Evolutionary conservation across 2,888 invertebrate species (phyloP).

Genomic region (Autographa gamma): DNA sequence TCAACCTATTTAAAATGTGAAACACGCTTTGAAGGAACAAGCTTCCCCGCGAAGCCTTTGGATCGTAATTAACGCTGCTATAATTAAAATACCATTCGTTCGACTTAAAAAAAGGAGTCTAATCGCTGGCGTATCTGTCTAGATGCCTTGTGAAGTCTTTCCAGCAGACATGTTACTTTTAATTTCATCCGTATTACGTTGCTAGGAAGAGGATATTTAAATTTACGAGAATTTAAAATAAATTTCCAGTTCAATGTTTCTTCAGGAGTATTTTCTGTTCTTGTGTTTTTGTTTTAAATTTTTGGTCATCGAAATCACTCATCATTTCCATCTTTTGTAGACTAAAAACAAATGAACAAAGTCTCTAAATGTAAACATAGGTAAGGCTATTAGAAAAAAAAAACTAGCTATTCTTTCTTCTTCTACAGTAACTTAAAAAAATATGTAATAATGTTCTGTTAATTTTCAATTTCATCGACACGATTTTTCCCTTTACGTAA

Average conservation of each 20-base stretch:
- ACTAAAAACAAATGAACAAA: no score
- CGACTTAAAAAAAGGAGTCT: slow-evolving; percentile 72
- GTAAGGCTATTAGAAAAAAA: no score
- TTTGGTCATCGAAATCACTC: neutral
- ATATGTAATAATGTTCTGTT: no score
- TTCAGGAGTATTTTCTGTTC: neutral
- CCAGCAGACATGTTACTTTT: slow-evolving; percentile 32
- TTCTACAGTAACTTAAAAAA: no score
- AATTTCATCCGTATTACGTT: slow-evolving; percentile 15
- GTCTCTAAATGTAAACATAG: no score
- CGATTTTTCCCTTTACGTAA: neutral
- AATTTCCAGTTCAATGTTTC: neutral
- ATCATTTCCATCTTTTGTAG: no score
- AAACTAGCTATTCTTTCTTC: no score
- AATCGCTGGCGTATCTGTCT: slow-evolving; percentile 54
- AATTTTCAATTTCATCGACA: neutral
- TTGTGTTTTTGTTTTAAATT: neutral
- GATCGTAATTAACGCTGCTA: slow-evolving; percentile 82
- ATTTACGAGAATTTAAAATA: neutral
- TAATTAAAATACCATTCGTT: slow-evolving; percentile 87
- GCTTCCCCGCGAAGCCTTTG: slow-evolving; percentile 58
- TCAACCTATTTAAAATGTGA: slow-evolving; percentile 39
- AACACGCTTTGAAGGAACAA: slow-evolving; percentile 47
- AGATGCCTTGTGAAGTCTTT: slow-evolving; percentile 29
- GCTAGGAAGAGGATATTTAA: neutral